Evolutionary conservation across 2,888 invertebrate genomes (phyloP).

Genomic region (Campoletis raptor): DNA sequence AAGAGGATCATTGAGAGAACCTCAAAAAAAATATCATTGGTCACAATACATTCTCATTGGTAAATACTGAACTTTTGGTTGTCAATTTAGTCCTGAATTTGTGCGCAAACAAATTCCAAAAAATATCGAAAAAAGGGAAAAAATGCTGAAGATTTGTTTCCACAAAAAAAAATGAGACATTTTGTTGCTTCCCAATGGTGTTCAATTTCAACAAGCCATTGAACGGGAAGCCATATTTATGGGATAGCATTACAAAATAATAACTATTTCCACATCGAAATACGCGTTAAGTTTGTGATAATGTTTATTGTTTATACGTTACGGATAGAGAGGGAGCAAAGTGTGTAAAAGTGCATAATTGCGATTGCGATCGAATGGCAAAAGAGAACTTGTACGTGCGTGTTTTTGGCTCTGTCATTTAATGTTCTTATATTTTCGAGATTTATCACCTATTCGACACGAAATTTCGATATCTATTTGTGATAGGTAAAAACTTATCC

Average conservation of each 20-base stretch:
- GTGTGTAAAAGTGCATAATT: conserved; percentile 18
- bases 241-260: conserved; percentile 36
- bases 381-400: not conserved
- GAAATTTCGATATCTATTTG: conserved; percentile 25
- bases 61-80: not conserved
- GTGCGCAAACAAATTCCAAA: not conserved
- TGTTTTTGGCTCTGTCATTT: conserved; percentile 19
- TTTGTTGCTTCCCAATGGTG: not conserved
- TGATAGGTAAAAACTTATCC: conserved; percentile 22
- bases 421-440: not conserved
- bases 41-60: not conserved
- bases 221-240: conserved; percentile 20
- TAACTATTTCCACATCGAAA: conserved; percentile 52
- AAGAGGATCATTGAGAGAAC: not conserved
- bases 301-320: conserved; percentile 75
- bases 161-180: not conserved
- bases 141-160: not conserved
- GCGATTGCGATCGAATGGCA: conserved; percentile 22
- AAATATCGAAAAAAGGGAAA: not conserved
- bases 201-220: not conserved
- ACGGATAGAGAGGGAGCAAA: conserved; percentile 40
- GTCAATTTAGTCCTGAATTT: too few species aligned
- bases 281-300: conserved; percentile 71
- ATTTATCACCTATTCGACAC: not conserved
- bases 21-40: not conserved